Evolutionary conservation across 2,113 vertebrate genomes (phyloP).

Genomic region (Xenopus tropicalis): DNA sequence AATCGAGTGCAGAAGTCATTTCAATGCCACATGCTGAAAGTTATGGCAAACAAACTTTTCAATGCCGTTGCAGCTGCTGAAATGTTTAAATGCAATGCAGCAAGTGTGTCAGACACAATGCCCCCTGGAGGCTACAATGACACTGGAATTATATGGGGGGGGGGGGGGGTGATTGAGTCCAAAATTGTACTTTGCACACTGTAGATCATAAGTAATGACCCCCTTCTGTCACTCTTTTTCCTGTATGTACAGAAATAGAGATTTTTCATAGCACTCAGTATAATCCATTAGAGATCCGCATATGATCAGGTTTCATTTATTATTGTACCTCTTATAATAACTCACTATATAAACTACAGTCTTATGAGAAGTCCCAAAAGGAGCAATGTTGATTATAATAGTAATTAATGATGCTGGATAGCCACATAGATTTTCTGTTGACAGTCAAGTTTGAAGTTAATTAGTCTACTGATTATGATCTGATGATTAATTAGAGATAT

Average conservation of each 20-base stretch:
- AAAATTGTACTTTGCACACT: no score
- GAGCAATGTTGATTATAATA: conserved; percentile 88
- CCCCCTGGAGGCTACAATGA: no score
- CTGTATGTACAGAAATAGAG: conserved; percentile 7
- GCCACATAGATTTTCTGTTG: conserved; percentile 90
- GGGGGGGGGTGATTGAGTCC: no score
- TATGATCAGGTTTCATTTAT: conserved; percentile 55
- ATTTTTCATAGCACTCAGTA: conserved; percentile 52
- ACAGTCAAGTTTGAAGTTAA: conserved; percentile 95
- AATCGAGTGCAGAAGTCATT: no score
- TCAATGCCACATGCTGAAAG: no score
- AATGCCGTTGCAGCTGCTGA: no score
- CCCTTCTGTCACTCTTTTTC: no score
- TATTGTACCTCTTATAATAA: conserved; percentile 55
- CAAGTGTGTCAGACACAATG: no score
- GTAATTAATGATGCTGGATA: conserved; percentile 92
- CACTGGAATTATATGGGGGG: no score
- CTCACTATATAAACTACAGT: conserved; percentile 76
- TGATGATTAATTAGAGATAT: conserved; percentile 99
- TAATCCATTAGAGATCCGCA: conserved; percentile 48
- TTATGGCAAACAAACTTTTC: no score
- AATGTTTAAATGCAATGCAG: no score
- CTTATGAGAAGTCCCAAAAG: conserved; percentile 78
- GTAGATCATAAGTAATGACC: no score
- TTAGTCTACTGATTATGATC: conserved; percentile 92